Evolutionary conservation across 2,888 invertebrate species (phyloP).

Genomic region (Oasisia sp.): DNA sequence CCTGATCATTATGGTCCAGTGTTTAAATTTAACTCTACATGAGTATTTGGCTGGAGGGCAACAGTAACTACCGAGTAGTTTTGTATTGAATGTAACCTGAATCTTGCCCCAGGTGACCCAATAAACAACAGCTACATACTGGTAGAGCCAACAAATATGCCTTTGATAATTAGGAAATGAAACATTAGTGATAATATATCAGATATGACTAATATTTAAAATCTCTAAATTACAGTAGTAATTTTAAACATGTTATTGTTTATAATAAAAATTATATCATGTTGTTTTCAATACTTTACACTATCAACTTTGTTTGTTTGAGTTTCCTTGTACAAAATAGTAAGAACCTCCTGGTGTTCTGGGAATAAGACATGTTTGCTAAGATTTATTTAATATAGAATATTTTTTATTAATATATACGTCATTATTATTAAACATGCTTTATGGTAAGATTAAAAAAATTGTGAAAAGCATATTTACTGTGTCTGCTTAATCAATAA

Average conservation of each 20-base stretch:
- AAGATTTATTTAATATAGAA: no score
- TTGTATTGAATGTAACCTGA: neutral
- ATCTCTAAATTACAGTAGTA: no score
- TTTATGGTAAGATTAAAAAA: neutral
- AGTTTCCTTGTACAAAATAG: no score
- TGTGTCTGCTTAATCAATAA: neutral
- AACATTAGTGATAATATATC: neutral
- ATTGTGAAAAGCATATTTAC: neutral
- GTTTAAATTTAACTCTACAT: neutral
- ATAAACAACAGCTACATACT: neutral
- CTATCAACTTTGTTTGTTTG: no score
- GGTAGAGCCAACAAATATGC: neutral
- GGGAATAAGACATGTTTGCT: no score
- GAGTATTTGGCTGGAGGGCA: neutral
- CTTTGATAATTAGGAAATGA: neutral
- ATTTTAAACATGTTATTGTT: no score
- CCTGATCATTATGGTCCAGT: neutral
- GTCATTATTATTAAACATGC: neutral
- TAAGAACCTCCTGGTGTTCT: no score
- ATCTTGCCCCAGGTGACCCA: neutral
- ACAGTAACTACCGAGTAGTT: neutral
- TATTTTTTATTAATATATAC: no score
- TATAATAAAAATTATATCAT: no score
- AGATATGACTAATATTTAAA: neutral
- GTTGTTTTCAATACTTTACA: no score